These are phyloP conservation scores for Drosophila melanica DNA, from an alignment of 1,140 invertebrate species.

Conservation along the genomic window DNA sequence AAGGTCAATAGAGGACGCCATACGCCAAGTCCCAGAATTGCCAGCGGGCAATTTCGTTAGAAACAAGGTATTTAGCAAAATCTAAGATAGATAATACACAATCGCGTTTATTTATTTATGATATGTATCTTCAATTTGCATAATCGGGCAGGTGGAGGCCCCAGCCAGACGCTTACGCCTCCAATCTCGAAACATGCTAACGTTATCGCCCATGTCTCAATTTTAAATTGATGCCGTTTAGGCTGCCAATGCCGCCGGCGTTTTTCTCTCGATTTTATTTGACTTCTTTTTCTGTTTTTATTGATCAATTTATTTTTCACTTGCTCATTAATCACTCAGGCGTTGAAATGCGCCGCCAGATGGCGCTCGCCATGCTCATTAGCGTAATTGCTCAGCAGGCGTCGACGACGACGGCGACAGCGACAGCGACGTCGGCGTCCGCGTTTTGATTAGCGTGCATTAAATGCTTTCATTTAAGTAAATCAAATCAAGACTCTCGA, in stretches of 20 bases:
- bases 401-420: conserved; percentile 32
- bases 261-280: conserved; percentile 17
- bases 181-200: conserved; percentile 41
- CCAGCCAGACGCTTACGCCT: conserved; percentile 6
- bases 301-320: conserved; percentile 68
- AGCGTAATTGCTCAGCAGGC: conserved; percentile 70
- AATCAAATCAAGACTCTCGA: conserved; percentile 73
- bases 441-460: conserved; percentile 77
- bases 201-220: conserved; percentile 49
- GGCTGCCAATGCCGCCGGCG: conserved; percentile 13
- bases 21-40: conserved; percentile 16
- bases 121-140: conserved; percentile 36
- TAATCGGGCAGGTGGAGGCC: conserved; percentile 23
- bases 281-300: conserved; percentile 30
- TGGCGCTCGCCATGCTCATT: conserved; percentile 77
- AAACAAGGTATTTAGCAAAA: conserved; percentile 39
- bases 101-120: conserved; percentile 16
- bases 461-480: conserved; percentile 79
- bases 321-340: conserved; percentile 79
- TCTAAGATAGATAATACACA: conserved; percentile 15
- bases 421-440: conserved; percentile 2
- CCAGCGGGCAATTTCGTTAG: conserved; percentile 37
- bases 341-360: conserved; percentile 77
- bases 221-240: conserved; percentile 45
- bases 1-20: conserved; percentile 54